These are phyloP conservation scores for Notamacropus eugenii DNA, from an alignment of 2,797 vertebrate species.

Conservation along the genomic window DNA sequence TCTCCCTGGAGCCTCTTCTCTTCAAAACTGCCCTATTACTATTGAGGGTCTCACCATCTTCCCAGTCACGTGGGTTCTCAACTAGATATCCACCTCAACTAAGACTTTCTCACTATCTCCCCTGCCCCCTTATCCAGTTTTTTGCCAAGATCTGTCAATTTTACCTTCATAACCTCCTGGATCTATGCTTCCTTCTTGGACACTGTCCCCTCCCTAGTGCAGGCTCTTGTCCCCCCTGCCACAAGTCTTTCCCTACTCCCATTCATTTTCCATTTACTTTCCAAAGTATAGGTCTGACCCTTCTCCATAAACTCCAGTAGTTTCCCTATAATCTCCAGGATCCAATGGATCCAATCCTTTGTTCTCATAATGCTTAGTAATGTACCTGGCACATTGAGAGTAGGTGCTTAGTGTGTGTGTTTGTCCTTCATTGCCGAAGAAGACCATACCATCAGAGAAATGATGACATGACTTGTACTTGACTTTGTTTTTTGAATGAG, in stretches of 20 bases:
- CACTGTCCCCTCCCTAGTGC: too few relatives aligned
- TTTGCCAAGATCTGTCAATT: too few relatives aligned
- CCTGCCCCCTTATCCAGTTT: too few relatives aligned
- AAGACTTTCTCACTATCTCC: neutral
- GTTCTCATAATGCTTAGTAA: neutral
- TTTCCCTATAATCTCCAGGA: neutral
- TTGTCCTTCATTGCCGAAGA: too few relatives aligned
- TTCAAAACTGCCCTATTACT: neutral
- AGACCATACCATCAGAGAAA: too few relatives aligned
- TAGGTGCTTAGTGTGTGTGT: neutral
- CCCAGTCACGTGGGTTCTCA: neutral
- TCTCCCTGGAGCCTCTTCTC: neutral
- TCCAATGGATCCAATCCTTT: neutral
- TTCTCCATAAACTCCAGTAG: neutral
- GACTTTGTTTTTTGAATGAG: too few relatives aligned
- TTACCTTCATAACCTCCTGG: too few relatives aligned
- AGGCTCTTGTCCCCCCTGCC: neutral
- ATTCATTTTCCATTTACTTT: neutral
- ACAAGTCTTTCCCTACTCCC: neutral
- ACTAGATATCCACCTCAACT: neutral
- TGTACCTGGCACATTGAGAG: neutral
- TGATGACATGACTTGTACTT: too few relatives aligned
- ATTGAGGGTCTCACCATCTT: neutral
- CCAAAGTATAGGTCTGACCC: neutral
- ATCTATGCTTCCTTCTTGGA: too few relatives aligned